These are phyloP conservation scores for Anisognathus igniventris DNA, from an alignment of 2,797 vertebrate species.

Conservation along the genomic window DNA sequence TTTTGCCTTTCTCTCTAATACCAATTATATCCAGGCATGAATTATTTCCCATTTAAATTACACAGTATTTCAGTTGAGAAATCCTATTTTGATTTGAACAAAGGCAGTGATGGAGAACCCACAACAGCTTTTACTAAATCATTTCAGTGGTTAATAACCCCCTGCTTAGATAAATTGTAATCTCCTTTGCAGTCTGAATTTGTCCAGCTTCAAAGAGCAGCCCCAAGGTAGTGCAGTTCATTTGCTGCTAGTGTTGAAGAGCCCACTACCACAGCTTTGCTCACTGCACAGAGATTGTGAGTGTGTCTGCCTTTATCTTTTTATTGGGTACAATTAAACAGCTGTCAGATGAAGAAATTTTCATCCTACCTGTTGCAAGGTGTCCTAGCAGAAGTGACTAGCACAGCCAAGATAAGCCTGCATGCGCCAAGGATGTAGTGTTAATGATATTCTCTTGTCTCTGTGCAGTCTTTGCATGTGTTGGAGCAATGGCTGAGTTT, in stretches of 20 bases:
- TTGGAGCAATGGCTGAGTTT: background rate
- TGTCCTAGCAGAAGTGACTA: background rate
- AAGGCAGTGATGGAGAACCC: constrained; percentile 7
- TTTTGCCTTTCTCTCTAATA: background rate
- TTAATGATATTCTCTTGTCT: background rate
- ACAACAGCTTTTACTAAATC: background rate
- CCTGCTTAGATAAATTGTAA: constrained; percentile 1
- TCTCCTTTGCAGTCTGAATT: background rate
- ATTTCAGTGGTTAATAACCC: constrained; percentile 25
- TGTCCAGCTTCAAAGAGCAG: background rate
- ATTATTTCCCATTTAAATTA: background rate
- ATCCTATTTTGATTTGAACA: constrained; percentile 13
- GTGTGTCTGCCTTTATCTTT: background rate
- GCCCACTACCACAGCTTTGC: background rate
- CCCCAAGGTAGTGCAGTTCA: accelerated
- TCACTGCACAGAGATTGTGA: background rate
- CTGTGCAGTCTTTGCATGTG: background rate
- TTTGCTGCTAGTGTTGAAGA: background rate
- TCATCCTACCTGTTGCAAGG: background rate
- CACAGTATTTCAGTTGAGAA: background rate
- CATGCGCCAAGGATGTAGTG: accelerated
- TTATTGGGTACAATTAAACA: background rate
- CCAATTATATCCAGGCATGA: background rate
- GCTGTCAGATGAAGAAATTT: background rate
- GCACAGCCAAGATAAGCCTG: background rate